Base-by-base conservation (phyloP, 1,140 invertebrate species). In the Drosophila equinoxialis region DNA sequence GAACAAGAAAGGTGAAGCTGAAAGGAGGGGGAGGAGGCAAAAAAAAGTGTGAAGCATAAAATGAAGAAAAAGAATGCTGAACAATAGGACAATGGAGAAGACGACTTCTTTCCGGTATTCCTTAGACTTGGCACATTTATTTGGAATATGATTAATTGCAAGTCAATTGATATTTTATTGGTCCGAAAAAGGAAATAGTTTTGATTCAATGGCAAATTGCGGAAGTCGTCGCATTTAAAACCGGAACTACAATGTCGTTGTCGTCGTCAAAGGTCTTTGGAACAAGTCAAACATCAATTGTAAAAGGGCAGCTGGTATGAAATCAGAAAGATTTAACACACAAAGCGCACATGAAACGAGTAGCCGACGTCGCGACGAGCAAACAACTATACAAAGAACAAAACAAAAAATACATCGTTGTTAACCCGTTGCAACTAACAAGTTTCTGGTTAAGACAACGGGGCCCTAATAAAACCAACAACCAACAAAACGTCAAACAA, bases 111-210 rank as follows among this genome's bases (percentile, higher is more conserved):
- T 90, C 86, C 86, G 86, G 86, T 86, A 61, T 68, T 72, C 77
- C 79, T 67, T 77, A 10, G 45, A 17, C 10, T 51, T 51, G 23
- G 70, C 76, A 82, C 79, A 79, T 87, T 86, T 39, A 10, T 39
- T 79, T 61, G 74, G 80, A 83, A 90, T 90, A 90, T 90, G 87
- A 90, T 90, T 90, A 90, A 90, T 90, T 90, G 87, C 89, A 63
- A 87, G 87, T 90, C 87, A 91, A 90, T 84, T 90, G 87, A 90
- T 90, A 90, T 90, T 90, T 90, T 90, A 90, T 90, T 90, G 87
- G 77, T 66, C 60, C 65, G 60, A 42, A 71, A 66, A 65, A 65
- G 37, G 48, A 77, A 65, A 81, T 71, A 73, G 62, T 14, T 35
- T 58, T 57, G 41, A 60, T 69, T 67, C 59, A 67, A 78, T 23